These are phyloP conservation scores for Drosophila koepferae DNA, from an alignment of 2,888 invertebrate genomes.

Conservation along the genomic window DNA sequence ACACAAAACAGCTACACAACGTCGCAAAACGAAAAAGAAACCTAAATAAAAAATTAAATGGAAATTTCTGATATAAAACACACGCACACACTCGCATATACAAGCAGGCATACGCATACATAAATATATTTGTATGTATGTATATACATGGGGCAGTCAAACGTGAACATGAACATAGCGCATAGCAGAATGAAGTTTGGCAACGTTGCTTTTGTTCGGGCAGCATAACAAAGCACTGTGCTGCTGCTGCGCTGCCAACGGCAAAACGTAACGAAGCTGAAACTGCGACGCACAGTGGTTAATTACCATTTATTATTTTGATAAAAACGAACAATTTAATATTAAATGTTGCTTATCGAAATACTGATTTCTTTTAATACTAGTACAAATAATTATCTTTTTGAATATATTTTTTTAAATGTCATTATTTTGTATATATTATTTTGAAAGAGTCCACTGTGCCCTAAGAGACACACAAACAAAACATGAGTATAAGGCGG, in stretches of 20 bases:
- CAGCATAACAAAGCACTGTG: slow-evolving; percentile 62
- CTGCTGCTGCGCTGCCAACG: slow-evolving; percentile 55
- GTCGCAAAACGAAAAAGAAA: slow-evolving; percentile 73
- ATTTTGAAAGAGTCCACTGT: slow-evolving; percentile 22
- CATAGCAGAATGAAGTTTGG: slow-evolving; percentile 63
- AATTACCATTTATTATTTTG: background rate
- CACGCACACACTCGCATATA: slow-evolving; percentile 34
- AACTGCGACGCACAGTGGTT: slow-evolving; percentile 38
- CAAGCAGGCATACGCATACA: slow-evolving; percentile 2
- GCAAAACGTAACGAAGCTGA: slow-evolving; percentile 66
- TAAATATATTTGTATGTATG: slow-evolving; percentile 1
- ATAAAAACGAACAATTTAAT: background rate
- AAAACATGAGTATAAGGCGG: slow-evolving; percentile 41
- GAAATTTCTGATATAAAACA: slow-evolving; percentile 79
- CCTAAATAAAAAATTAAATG: slow-evolving; percentile 80
- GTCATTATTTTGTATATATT: background rate
- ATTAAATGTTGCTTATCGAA: background rate
- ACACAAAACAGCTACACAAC: slow-evolving; percentile 46
- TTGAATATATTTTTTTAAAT: background rate
- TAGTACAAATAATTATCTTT: no score
- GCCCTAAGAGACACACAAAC: slow-evolving; percentile 31
- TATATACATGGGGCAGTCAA: slow-evolving; percentile 37
- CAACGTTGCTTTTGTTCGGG: slow-evolving; percentile 61
- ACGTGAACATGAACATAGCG: slow-evolving; percentile 54
- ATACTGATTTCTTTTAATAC: no score